Evolutionary conservation across 1,140 invertebrate species (phyloP).

Genomic region (Rhysida immarginata): DNA sequence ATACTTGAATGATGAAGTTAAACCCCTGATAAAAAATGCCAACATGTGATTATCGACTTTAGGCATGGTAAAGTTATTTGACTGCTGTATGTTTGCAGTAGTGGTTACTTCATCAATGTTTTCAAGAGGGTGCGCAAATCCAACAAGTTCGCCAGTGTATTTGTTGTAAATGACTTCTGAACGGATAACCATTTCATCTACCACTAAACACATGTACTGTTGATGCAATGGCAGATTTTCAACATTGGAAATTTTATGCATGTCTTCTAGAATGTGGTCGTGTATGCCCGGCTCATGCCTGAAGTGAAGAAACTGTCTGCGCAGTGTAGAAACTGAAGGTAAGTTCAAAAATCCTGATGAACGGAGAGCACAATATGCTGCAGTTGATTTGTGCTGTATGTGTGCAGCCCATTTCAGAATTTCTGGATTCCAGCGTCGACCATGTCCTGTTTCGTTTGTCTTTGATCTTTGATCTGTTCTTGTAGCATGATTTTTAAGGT

Average conservation of each 20-base stretch:
- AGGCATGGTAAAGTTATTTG: not conserved
- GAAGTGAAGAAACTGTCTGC: not conserved
- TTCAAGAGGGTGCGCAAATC: not conserved
- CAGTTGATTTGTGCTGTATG: not conserved
- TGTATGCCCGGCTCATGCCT: not conserved
- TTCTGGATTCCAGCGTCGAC: not conserved
- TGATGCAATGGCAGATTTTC: not conserved
- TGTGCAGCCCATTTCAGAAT: not conserved
- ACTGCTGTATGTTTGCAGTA: not conserved
- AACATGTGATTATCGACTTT: conserved; percentile 1
- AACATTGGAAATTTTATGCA: not conserved
- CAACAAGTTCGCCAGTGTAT: not conserved
- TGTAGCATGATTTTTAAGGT: not conserved
- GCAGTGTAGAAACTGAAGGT: not conserved
- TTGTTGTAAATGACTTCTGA: not conserved
- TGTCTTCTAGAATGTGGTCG: not conserved
- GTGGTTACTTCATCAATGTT: not conserved
- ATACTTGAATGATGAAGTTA: not conserved
- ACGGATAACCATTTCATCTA: not conserved
- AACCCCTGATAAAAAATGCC: conserved; percentile 2
- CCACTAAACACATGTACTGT: not conserved
- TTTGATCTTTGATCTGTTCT: not conserved
- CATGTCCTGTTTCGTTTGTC: not conserved
- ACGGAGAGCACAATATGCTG: not conserved
- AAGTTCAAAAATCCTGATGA: not conserved